phyloP scores from a whole-genome alignment of 2,888 invertebrate genomes.

The Liodrosophila aerea region DNA sequence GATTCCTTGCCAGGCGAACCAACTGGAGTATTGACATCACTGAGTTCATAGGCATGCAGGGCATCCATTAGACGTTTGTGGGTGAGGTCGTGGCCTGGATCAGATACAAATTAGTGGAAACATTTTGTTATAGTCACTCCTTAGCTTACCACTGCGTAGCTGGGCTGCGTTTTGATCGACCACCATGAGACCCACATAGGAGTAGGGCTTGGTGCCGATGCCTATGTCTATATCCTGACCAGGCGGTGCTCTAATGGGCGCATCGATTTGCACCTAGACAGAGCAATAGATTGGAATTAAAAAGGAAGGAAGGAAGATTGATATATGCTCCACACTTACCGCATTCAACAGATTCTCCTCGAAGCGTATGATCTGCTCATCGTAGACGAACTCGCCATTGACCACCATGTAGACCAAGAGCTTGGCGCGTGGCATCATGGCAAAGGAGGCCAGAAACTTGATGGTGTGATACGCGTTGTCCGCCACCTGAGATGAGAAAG shows the following conservation, averaged over 20 bases:
- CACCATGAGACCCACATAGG: slow-evolving; percentile 93
- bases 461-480: slow-evolving; percentile 77
- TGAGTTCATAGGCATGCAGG: slow-evolving; percentile 74
- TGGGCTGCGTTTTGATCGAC: slow-evolving; percentile 91
- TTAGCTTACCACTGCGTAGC: slow-evolving; percentile 85
- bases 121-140: background rate
- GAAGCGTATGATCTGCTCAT: slow-evolving; percentile 92
- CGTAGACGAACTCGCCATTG: slow-evolving; percentile 92
- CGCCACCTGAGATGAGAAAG: slow-evolving; percentile 62
- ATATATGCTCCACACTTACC: slow-evolving; percentile 84
- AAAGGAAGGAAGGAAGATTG: too few relatives aligned
- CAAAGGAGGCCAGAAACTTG: slow-evolving; percentile 87
- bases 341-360: slow-evolving; percentile 91
- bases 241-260: slow-evolving; percentile 88
- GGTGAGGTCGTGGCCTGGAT: slow-evolving; percentile 80
- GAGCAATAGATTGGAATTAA: background rate
- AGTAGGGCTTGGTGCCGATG: slow-evolving; percentile 92
- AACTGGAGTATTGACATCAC: slow-evolving; percentile 69
- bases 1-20: slow-evolving; percentile 80
- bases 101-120: background rate
- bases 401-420: slow-evolving; percentile 91
- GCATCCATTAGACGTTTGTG: slow-evolving; percentile 76
- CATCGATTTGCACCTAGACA: slow-evolving; percentile 85
- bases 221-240: slow-evolving; percentile 91
- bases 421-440: slow-evolving; percentile 93